phyloP scores from a whole-genome alignment of 2,797 vertebrate genomes.

The Cephalopachus bancanus region DNA sequence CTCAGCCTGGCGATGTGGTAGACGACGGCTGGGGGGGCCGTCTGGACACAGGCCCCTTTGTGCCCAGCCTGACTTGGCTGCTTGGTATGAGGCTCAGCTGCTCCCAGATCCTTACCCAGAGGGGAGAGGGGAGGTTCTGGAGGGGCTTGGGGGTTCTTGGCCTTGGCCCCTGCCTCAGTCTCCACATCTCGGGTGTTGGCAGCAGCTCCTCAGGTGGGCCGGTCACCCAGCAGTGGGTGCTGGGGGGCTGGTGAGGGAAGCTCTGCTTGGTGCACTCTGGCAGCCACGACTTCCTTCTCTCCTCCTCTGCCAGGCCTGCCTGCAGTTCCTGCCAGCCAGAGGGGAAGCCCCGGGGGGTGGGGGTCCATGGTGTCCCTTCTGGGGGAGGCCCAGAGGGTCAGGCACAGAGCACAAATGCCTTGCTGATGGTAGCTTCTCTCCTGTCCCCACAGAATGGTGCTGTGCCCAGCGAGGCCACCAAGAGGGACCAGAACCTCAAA shows the following conservation, averaged over 20 bases:
- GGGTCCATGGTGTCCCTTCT: neutral
- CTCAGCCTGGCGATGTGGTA: constrained; percentile 84
- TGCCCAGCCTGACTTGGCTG: constrained; percentile 84
- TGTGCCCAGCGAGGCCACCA: constrained; percentile 95
- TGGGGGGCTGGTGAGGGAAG: constrained; percentile 2
- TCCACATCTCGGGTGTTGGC: neutral
- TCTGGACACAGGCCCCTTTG: constrained; percentile 85
- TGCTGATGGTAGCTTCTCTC: constrained; percentile 79
- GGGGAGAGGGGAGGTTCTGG: constrained; percentile 71
- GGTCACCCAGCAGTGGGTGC: neutral
- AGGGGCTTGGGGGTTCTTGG: neutral
- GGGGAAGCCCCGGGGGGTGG: constrained; percentile 4
- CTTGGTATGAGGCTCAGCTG: constrained; percentile 89
- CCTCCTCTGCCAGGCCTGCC: constrained; percentile 60
- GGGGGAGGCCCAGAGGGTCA: constrained; percentile 50
- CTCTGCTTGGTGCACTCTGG: neutral
- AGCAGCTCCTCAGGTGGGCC: constrained; percentile 65
- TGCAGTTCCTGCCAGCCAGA: constrained; percentile 53
- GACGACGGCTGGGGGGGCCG: constrained; percentile 37
- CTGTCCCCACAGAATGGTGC: constrained; percentile 94
- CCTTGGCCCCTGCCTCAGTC: neutral
- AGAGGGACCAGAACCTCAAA: constrained; percentile 95
- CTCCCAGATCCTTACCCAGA: constrained; percentile 85
- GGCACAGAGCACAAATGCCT: neutral
- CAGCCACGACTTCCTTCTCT: neutral